These are phyloP conservation scores for Ctenicera cuprea DNA, from an alignment of 2,888 invertebrate species.

Conservation along the genomic window DNA sequence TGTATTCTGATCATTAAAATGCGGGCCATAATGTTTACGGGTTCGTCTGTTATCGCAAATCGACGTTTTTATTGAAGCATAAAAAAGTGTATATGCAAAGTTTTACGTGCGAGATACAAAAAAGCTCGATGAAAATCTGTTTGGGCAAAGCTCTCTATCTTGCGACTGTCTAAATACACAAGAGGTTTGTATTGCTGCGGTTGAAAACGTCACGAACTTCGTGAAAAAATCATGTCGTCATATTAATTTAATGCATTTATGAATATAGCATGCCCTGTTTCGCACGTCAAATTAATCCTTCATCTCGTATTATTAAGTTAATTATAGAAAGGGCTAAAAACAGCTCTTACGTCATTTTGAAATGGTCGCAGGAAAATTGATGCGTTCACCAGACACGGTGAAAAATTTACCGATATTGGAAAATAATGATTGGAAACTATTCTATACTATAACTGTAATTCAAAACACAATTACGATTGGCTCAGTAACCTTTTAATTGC, in stretches of 20 bases:
- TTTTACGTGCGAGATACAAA: too few species aligned
- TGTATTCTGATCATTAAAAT: conserved; percentile 17
- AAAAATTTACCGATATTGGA: too few species aligned
- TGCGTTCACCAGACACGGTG: background rate
- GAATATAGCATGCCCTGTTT: background rate
- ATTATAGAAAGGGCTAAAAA: conserved; percentile 28
- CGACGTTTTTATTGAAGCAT: conserved; percentile 22
- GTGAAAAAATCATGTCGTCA: background rate
- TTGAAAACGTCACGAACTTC: background rate
- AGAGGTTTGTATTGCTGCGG: background rate
- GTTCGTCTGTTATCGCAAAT: background rate
- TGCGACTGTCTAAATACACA: background rate
- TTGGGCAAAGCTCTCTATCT: too few species aligned
- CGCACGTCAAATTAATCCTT: conserved; percentile 14
- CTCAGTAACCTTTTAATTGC: too few species aligned
- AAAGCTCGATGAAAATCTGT: too few species aligned
- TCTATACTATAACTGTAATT: too few species aligned
- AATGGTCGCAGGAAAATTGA: conserved; percentile 11
- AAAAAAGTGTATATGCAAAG: background rate
- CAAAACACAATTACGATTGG: too few species aligned
- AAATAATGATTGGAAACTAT: too few species aligned
- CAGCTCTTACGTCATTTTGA: conserved; percentile 18
- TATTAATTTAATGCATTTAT: background rate
- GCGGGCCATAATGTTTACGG: background rate
- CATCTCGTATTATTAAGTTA: conserved; percentile 8